A percentile compares a stretch with the other conserved stretches of the same genome.
phyloP scores from a whole-genome alignment of 2,113 vertebrate genomes.

The Pseudorhombus dupliciocellatus region DNA sequence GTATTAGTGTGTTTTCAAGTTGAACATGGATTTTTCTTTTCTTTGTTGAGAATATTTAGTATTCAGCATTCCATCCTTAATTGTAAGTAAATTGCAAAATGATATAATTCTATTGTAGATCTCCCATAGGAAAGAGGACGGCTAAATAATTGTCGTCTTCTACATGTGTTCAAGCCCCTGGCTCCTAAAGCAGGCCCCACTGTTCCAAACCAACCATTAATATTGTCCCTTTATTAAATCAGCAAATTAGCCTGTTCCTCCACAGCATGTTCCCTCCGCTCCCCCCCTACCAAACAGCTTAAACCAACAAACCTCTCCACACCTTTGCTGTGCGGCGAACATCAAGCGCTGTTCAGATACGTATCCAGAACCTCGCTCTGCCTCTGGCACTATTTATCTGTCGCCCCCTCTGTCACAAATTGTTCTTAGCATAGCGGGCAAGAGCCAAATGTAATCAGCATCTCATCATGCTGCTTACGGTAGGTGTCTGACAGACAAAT shows the following conservation, averaged over 20 bases:
- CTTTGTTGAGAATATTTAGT: too few species aligned
- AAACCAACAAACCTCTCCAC: slow-evolving; percentile 35
- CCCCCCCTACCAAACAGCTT: slow-evolving; percentile 19
- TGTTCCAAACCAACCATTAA: slow-evolving; percentile 36
- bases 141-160: neutral
- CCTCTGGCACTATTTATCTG: neutral
- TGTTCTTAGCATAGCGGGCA: slow-evolving; percentile 6
- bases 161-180: slow-evolving; percentile 3
- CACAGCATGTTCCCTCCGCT: slow-evolving; percentile 50
- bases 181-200: slow-evolving; percentile 6
- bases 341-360: neutral
- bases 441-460: slow-evolving; percentile 45
- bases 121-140: neutral
- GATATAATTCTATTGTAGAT: too few species aligned
- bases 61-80: too few species aligned
- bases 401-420: slow-evolving; percentile 11
- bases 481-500: slow-evolving; percentile 44
- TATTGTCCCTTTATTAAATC: slow-evolving; percentile 58
- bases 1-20: neutral
- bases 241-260: slow-evolving; percentile 50
- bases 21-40: neutral
- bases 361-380: neutral
- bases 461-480: slow-evolving; percentile 36
- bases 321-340: slow-evolving; percentile 5
- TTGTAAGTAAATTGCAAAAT: too few species aligned